These are phyloP conservation scores for Cuniculus paca DNA, from an alignment of 2,797 vertebrate species.

Conservation along the genomic window DNA sequence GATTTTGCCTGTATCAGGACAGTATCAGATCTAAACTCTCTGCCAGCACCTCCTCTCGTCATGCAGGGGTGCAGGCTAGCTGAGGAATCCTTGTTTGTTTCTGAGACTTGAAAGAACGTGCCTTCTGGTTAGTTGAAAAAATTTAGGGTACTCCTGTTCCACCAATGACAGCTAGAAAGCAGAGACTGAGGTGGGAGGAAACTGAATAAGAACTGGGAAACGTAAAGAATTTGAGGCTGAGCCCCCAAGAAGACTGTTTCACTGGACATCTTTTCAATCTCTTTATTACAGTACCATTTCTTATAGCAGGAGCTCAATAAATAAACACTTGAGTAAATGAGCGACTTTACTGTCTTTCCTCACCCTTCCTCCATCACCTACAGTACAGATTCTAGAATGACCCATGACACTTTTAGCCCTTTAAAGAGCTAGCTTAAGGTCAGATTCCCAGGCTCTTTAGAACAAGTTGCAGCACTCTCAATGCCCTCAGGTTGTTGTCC, in stretches of 20 bases:
- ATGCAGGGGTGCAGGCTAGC: background rate
- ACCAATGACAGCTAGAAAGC: background rate
- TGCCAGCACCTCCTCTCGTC: background rate
- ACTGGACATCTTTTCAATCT: background rate
- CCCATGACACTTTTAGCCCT: background rate
- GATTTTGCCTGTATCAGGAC: background rate
- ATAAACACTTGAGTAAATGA: background rate
- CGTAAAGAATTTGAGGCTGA: background rate
- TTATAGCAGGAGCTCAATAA: background rate
- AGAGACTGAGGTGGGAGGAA: background rate
- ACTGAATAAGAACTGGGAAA: background rate
- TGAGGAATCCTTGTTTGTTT: background rate
- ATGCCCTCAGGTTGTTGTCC: background rate
- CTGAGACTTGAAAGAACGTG: background rate
- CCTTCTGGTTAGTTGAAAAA: background rate
- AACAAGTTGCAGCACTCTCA: background rate
- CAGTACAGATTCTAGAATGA: background rate
- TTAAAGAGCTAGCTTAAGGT: background rate
- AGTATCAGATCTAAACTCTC: background rate
- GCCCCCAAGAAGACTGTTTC: background rate
- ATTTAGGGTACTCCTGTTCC: background rate
- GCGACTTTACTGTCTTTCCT: too few relatives aligned
- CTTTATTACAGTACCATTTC: background rate
- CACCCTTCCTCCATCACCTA: background rate
- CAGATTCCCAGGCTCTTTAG: background rate